Evolutionary conservation across 2,888 invertebrate genomes (phyloP), one percentile per base, ranked within the genome.

Genomic region (Macrophya alboannulata): DNA sequence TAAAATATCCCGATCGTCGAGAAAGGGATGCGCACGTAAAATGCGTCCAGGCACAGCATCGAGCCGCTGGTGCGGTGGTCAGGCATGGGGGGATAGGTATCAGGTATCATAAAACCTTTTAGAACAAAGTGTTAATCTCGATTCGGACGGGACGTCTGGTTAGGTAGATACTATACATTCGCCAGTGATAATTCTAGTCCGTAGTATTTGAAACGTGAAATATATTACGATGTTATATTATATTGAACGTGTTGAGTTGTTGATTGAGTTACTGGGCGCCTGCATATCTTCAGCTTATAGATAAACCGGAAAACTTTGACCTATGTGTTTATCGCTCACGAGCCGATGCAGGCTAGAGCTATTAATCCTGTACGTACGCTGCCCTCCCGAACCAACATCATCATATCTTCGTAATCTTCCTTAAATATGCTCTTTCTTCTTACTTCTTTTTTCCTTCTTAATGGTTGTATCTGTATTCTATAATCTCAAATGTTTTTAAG

Each of bases 301-400:
- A 81, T 77, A 77, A 77, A 77, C 12, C 59, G 48, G 59, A 40
- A 81, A 62, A 81, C 59, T 62, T 81, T 81, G 81, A 81, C 59
- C 81, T 62, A 59, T 62, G 51, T 48, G 31, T 76, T 31, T 12
- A 76, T 76, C 74, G 21, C 17, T 15, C 10, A 25, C 25, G 62
- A 25, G 62, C 21, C 51, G 51, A 51, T 51, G 17, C 51, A 51
- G 17, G 17, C 17, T n/a, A n/a, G 4, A 51, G 51, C 17, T 17
- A 51, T 51, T 51, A 51, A 17, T 51, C 51, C 21, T 9, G 1
- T 9, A 10, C 21, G 10, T n/a, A 21, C 10, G 0, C 59, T 10
- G 59, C 59, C 59, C 21, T 48, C 48, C 48, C 21, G 21, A 55
- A 55, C 55, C n/a, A 55, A n/a, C n/a, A 55, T 55, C n/a, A 55